Percentiles rank a stretch among this genome's conserved stretches.
These are phyloP conservation scores for Halictus quadricinctus DNA, from an alignment of 2,888 invertebrate species.

Conservation along the genomic window DNA sequence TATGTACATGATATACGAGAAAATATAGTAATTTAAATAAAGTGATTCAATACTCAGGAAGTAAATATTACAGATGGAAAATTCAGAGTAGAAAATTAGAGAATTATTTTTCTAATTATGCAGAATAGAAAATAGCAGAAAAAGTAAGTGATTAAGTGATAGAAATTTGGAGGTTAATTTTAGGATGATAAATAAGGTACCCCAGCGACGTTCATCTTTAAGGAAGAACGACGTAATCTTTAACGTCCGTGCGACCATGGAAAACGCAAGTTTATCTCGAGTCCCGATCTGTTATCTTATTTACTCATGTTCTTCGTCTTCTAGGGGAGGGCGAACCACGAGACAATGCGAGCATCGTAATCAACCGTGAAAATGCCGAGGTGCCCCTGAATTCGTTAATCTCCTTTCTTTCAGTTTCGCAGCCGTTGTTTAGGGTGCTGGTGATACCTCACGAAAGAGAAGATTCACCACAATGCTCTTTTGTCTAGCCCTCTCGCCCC, in stretches of 20 bases:
- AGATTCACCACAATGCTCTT: slow-evolving; percentile 62
- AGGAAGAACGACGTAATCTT: slow-evolving; percentile 8
- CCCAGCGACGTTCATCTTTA: neutral
- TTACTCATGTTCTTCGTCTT: slow-evolving; percentile 62
- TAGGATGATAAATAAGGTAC: neutral
- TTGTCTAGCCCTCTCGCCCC: slow-evolving; percentile 62
- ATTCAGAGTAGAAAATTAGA: too few relatives aligned
- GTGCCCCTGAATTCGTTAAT: slow-evolving; percentile 75
- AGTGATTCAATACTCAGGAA: too few relatives aligned
- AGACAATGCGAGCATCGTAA: slow-evolving; percentile 69
- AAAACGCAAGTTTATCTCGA: slow-evolving; percentile 50
- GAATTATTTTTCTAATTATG: too few relatives aligned
- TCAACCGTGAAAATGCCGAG: slow-evolving; percentile 75
- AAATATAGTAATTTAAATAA: too few relatives aligned
- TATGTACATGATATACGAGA: too few relatives aligned
- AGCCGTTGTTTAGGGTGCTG: slow-evolving; percentile 59
- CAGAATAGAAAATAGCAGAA: too few relatives aligned
- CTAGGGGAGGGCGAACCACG: slow-evolving; percentile 24
- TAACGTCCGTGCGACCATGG: slow-evolving; percentile 27
- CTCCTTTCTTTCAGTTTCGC: slow-evolving; percentile 69
- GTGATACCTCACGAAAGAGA: slow-evolving; percentile 37
- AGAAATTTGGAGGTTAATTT: neutral
- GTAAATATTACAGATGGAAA: too few relatives aligned
- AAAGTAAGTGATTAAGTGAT: neutral
- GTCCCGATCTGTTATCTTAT: slow-evolving; percentile 70